Conservation (phyloP, 2,113 vertebrate genomes). For the Rynchops niger region DNA sequence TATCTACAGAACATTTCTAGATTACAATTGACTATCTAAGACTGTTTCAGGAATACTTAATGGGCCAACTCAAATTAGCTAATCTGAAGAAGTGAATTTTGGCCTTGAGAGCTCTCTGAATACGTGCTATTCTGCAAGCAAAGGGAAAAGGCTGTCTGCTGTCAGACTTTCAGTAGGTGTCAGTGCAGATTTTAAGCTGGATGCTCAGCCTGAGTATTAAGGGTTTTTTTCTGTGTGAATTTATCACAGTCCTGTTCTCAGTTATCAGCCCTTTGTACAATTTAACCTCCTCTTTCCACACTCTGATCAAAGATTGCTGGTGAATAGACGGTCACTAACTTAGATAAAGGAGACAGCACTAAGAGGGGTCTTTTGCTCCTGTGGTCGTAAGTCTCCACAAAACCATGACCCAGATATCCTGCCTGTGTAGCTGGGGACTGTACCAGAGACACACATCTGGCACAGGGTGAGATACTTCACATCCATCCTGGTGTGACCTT, state of each 20-base stretch:
- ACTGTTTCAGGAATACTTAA: constrained; percentile 56
- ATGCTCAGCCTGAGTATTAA: neutral
- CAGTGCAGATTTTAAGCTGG: constrained; percentile 52
- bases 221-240: neutral
- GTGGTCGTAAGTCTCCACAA: neutral
- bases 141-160: constrained; percentile 17
- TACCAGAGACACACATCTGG: neutral
- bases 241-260: neutral
- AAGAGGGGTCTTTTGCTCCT: neutral
- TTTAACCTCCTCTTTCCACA: neutral
- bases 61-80: constrained; percentile 43
- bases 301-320: neutral
- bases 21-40: constrained; percentile 41
- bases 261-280: neutral
- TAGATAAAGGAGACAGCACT: neutral
- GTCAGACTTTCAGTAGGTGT: constrained; percentile 47
- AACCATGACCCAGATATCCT: neutral
- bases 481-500: neutral
- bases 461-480: neutral
- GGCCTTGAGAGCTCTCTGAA: constrained; percentile 14
- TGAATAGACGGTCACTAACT: neutral
- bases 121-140: neutral
- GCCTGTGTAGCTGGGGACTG: neutral
- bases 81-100: constrained; percentile 23
- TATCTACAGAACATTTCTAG: constrained; percentile 37